Base-by-base conservation (phyloP, 2,888 invertebrate species). In the Ophion costatus region DNA sequence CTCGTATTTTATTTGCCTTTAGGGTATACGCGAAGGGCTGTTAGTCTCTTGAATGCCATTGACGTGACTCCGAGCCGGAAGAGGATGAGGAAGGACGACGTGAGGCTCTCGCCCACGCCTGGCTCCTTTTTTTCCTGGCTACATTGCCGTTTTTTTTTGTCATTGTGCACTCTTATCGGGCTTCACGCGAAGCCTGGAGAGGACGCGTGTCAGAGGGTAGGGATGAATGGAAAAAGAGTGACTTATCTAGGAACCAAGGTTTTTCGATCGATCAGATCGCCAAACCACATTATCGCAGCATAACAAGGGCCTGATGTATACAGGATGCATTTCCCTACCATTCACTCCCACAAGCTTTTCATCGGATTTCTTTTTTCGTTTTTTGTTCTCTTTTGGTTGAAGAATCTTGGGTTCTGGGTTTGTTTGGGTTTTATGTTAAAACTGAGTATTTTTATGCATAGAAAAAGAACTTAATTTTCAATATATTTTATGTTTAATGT, bases 231-330 rank as follows among this genome's bases (percentile, higher is more conserved):
- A 70, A 33, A 63, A 77, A 82, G 83, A 85, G 86, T 80, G 81
- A 82, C 73, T 22, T 59, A 22, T 59, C 20, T 20, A 59, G 24
- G 63, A 24, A 84, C 82, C 82, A 81, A 76, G 70, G 61, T 80
- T 83, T 82, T 59, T 22, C 79, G 56, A 45, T 22, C 22, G 69
- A 69, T 59, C 71, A 70, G n/a, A 64, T 33, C 14, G 61, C 75
- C 22, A 80, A 83, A 85, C 80, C 78, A 51, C 80, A 84, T 84
- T 81, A 84, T 82, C 71, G 82, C 76, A 63, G 56, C 59, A 82
- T 73, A 64, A 83, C 70, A 83, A 79, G 69, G 56, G 77, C 20
- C 29, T 67, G 17, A 22, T 33, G 45, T 57, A 20, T 57, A 20
- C 71, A 56, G 0, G 63, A 29, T 14, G 63, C 7, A 17, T 63